Evolutionary conservation across 1,140 invertebrate species (phyloP), one percentile per base, ranked within the genome.

Genomic region (Papilio aristodemus): DNA sequence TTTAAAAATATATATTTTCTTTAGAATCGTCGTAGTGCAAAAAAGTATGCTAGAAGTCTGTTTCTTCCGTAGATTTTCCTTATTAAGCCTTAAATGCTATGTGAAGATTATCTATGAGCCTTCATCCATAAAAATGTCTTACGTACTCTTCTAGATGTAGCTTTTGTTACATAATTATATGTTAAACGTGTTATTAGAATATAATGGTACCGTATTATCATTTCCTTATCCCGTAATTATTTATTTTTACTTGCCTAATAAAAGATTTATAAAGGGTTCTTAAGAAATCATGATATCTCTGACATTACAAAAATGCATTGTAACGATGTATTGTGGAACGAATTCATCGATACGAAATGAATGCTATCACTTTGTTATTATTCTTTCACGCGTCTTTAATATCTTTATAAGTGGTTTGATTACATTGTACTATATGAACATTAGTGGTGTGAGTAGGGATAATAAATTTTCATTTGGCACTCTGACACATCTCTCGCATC

Each of bases 331-430:
- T 76, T 76, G 72, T 76, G 58, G 7, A 37, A 39, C 66, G 66
- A 76, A 76, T 78, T 78, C 71, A 75, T 73, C 70, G 66, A 75
- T 78, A 76, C 70, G 73, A 71, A 71, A 57, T 71, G 69, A 59
- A 72, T 63, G 67, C 67, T 68, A 68, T 70, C 67, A 64, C 74
- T 72, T 62, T 41, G 59, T 59, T 57, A 27, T 67, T 22, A 72
- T 71, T 78, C 74, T 78, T 76, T 76, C 77, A 76, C 74, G 74
- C 70, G 63, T 66, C 50, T 71, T 69, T 75, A 75, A 71, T 72
- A 73, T 71, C 43, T 69, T 57, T 72, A 74, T 76, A 71, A 77
- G 78, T 81, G 75, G 75, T 69, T 72, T 74, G 75, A 81, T 79
- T 77, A 74, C 74, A 77, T 77, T 76, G 69, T 71, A 72, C 69